A percentile compares a stretch with the other conserved stretches of the same genome.
phyloP scores from a whole-genome alignment of 2,797 vertebrate genomes.

The Sebastes iracundus region DNA sequence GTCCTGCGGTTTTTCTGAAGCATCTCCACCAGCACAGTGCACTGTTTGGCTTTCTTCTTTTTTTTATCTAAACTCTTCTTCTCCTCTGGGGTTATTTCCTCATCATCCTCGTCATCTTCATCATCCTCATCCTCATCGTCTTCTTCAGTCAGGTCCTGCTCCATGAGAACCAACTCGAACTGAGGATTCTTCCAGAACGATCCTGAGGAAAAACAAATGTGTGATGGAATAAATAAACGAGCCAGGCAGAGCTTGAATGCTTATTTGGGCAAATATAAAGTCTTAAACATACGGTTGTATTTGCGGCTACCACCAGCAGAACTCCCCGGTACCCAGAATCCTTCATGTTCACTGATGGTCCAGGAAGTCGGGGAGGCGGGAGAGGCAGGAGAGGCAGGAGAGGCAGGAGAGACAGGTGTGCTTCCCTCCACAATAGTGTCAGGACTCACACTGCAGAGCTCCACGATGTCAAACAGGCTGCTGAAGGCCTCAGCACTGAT shows the following conservation, averaged over 20 bases:
- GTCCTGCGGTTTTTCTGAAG: slow-evolving; percentile 83
- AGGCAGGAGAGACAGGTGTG: background rate
- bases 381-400: background rate
- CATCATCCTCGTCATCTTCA: slow-evolving; percentile 49
- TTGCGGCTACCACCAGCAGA: slow-evolving; percentile 83
- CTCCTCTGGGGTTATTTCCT: slow-evolving; percentile 5
- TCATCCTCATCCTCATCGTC: slow-evolving; percentile 56
- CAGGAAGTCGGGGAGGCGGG: slow-evolving; percentile 48
- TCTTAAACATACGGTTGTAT: slow-evolving; percentile 61
- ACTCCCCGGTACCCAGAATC: slow-evolving; percentile 79
- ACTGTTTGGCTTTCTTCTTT: slow-evolving; percentile 69
- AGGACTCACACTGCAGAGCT: slow-evolving; percentile 83
- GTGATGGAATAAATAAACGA: background rate
- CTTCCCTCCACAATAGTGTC: slow-evolving; percentile 66
- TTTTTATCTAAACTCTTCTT: slow-evolving; percentile 56
- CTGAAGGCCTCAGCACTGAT: slow-evolving; percentile 82
- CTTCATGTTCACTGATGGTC: slow-evolving; percentile 80
- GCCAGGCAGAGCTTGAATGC: background rate
- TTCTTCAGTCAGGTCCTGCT: slow-evolving; percentile 67
- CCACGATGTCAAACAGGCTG: slow-evolving; percentile 76
- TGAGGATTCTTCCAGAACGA: slow-evolving; percentile 87
- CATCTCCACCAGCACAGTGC: slow-evolving; percentile 82
- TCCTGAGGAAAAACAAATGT: slow-evolving; percentile 43
- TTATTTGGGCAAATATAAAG: background rate
- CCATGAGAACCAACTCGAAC: slow-evolving; percentile 78